Base-by-base conservation (phyloP, 2,888 invertebrate genomes). In the Seira sanloemensis region DNA sequence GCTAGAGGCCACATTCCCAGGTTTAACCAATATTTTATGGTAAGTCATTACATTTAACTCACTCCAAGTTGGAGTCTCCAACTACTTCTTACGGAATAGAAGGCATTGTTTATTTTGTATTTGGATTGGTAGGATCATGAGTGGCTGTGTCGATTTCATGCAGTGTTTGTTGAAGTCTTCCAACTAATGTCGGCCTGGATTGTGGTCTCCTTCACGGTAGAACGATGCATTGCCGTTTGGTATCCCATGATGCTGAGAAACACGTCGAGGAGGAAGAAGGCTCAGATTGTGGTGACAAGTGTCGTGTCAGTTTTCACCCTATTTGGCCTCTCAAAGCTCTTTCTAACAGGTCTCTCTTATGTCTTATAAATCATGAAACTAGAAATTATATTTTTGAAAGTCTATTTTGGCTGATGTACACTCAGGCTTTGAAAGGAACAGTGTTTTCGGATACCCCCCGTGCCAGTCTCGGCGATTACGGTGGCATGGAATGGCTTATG, bases 101-200 rank as follows among this genome's bases (percentile, higher is more conserved):
- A n/a, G n/a, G n/a, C n/a, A n/a, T n/a, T n/a, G n/a, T n/a, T n/a
- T n/a, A n/a, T n/a, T n/a, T n/a, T n/a, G n/a, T n/a, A n/a, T n/a
- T n/a, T n/a, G n/a, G n/a, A n/a, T n/a, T n/a, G 5, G 5, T 73
- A 90, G 90, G 79, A 86, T 0, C 26, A 80, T 26, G 88, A 88
- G 19, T 89, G 89, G 89, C 72, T 90, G 1, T 90, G 90, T 73
- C 78, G 89, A 72, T 74, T 80, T 50, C 89, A 90, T 79, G 89
- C 82, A 24, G 89, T 90, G 0, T 85, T 86, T 62, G 89, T 90
- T 2, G 90, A 90, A n/a, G 66, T 90, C 18, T 91, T 91, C 85
- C 91, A 91, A 89, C 90, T 91, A 68, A 91, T 90, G 18, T 91
- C 91, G 1, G 91, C 91, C 9, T 91, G 91, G 91, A 87, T 91